Evolutionary conservation across 2,888 invertebrate species (phyloP).

Genomic region (Calameuta idolon): DNA sequence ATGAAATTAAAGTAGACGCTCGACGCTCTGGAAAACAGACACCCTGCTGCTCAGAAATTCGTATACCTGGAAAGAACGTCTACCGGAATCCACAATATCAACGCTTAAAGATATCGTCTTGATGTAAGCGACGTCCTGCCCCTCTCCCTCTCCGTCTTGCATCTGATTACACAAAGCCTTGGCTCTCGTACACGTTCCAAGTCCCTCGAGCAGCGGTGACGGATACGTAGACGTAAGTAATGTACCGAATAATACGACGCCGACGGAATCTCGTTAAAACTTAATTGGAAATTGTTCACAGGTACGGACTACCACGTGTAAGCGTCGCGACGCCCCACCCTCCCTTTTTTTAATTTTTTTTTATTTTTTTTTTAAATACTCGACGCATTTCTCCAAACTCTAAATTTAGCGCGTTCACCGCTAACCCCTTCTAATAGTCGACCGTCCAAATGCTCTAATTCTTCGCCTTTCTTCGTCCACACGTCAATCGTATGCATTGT

Average conservation of each 20-base stretch:
- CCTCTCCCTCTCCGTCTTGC: neutral
- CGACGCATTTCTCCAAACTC: neutral
- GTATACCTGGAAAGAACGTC: neutral
- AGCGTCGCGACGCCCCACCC: neutral
- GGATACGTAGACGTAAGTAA: neutral
- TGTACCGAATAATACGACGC: neutral
- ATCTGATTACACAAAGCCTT: neutral
- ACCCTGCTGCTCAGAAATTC: neutral
- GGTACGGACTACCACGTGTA: neutral
- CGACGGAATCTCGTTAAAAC: neutral
- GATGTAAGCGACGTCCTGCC: neutral
- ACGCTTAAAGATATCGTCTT: neutral
- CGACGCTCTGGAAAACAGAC: constrained; percentile 3
- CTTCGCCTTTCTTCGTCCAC: neutral
- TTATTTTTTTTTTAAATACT: neutral
- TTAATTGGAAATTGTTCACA: neutral
- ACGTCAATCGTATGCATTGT: neutral
- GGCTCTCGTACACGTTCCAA: neutral
- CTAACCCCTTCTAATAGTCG: neutral
- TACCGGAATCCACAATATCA: neutral
- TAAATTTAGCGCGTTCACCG: neutral
- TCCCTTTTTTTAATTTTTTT: too few relatives aligned
- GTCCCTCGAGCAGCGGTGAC: neutral
- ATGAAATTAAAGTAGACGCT: neutral
- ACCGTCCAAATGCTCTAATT: too few relatives aligned